These are phyloP conservation scores for Pyrgus malvae DNA, from an alignment of 2,888 invertebrate genomes.

Conservation along the genomic window DNA sequence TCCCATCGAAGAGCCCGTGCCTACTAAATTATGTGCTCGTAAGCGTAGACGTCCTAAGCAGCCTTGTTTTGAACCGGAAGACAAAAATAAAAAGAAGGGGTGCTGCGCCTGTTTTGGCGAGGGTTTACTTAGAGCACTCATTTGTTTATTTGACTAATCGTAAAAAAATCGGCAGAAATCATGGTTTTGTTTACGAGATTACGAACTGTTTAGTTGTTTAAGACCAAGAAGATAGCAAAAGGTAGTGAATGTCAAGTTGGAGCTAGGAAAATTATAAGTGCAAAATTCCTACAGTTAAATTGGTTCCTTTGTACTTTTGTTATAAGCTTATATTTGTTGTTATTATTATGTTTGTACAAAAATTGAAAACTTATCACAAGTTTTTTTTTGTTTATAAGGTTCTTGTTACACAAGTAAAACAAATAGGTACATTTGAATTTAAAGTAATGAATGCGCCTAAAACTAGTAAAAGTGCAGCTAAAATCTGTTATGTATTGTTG, in stretches of 20 bases:
- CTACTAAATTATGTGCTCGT: constrained; percentile 61
- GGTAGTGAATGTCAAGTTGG: not conserved
- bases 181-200: not conserved
- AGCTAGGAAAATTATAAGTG: not conserved
- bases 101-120: constrained; percentile 78
- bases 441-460: not conserved
- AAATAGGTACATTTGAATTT: no score
- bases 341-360: no score
- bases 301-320: not conserved
- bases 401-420: no score
- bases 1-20: constrained; percentile 54
- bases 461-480: not conserved
- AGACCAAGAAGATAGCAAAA: constrained; percentile 1
- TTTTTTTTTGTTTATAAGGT: no score
- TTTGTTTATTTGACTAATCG: constrained; percentile 79
- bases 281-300: not conserved
- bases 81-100: constrained; percentile 57
- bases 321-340: no score
- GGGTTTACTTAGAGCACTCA: constrained; percentile 72
- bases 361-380: no score
- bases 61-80: constrained; percentile 68
- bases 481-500: not conserved
- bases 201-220: constrained; percentile 11
- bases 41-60: constrained; percentile 64
- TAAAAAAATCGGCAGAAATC: not conserved